Evolutionary conservation across 2,797 vertebrate species (phyloP).

Genomic region (Crocidura indochinensis): DNA sequence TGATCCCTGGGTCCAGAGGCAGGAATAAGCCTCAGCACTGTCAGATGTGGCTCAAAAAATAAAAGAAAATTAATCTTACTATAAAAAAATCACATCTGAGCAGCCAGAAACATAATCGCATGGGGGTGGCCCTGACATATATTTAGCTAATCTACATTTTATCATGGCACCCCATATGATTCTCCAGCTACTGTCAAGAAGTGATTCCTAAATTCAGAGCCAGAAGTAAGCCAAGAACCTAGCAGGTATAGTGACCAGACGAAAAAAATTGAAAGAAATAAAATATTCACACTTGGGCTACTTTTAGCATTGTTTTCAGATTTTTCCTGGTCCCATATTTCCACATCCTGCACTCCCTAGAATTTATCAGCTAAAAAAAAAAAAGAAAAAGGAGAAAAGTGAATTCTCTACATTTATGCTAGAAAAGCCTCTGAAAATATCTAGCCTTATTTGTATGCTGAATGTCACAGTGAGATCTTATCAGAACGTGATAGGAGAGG

Average conservation of each 20-base stretch:
- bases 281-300: constrained; percentile 56
- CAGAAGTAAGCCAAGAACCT: neutral
- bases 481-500: neutral
- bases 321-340: constrained; percentile 39
- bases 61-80: too few species aligned
- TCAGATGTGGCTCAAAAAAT: too few species aligned
- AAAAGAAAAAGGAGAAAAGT: neutral
- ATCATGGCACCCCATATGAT: too few species aligned
- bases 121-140: too few species aligned
- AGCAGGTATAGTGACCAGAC: too few species aligned
- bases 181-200: too few species aligned
- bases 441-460: neutral
- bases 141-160: too few species aligned
- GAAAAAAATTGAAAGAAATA: neutral
- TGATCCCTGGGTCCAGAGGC: too few species aligned
- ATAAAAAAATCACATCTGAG: too few species aligned
- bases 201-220: too few species aligned
- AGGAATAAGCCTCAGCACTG: too few species aligned
- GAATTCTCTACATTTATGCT: constrained; percentile 16
- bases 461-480: neutral
- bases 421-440: constrained; percentile 28
- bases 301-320: constrained; percentile 48
- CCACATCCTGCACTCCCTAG: neutral
- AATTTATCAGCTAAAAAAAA: constrained; percentile 6
- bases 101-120: too few species aligned